Evolutionary conservation across 2,113 vertebrate species (phyloP), one percentile per base, ranked within the genome.

Genomic region (Cyanistes caeruleus): DNA sequence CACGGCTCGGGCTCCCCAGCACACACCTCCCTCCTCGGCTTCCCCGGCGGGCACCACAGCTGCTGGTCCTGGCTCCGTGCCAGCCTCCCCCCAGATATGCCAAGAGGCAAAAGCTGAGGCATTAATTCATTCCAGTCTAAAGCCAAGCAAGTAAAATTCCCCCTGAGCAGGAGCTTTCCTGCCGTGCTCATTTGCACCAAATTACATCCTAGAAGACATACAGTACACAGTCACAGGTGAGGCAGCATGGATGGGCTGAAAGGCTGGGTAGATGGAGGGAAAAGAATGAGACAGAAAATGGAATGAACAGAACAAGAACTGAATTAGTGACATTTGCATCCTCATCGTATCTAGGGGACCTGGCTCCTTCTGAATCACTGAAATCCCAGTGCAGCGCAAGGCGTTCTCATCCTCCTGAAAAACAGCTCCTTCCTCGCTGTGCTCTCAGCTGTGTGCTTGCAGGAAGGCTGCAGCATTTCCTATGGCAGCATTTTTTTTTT

Each of bases 401-500:
- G 75, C 76, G 1, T 60, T 82, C 59, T 35, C 39, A 33, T 44
- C 28, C 67, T 90, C 65, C 90, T 87, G 64, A 84, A 89, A 91
- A 95, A 11, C 72, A 87, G 80, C 92, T 84, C 41, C 2, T 43
- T 65, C 37, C 89, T 60, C 4, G 13, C 84, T 55, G 7, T 2
- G 67, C 88, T 9, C 62, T 33, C 90, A 63, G 95, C 74, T 72
- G n/a, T 59, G 56, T 56, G 95, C 86, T 69, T 63, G 93, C 94
- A 84, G 89, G 65, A 86, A 85, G 46, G 92, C 92, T 97, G 96
- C 95, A 95, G 92, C 83, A 86, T 91, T 94, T 60, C 59, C 11
- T 56, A 51, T 0, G 33, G 74, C 17, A 80, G 90, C 39, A 44
- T 33, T 13, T 9, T 11, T 11, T 23, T 68, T 64, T 46, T 46